A percentile compares a stretch with the other conserved stretches of the same genome.
phyloP scores from a whole-genome alignment of 2,113 vertebrate species.

The Marcusenius ussheri region DNA sequence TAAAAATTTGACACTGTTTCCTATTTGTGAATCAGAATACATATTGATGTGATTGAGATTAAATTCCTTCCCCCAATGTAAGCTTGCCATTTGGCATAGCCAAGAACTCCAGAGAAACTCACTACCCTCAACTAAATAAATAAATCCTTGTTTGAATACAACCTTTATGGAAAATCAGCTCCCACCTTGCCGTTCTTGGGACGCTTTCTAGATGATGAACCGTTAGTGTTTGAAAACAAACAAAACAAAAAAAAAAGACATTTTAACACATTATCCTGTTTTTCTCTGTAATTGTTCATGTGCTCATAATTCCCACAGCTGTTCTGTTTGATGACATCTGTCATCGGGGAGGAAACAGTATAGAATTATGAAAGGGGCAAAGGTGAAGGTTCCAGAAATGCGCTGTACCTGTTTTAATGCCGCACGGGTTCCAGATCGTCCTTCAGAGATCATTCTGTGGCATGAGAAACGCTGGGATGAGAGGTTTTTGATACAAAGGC shows the following conservation, averaged over 20 bases:
- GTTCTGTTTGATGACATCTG: slow-evolving; percentile 5
- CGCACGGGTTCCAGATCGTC: neutral
- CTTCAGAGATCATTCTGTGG: neutral
- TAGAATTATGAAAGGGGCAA: neutral
- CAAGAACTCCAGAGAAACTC: neutral
- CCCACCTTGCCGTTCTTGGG: neutral
- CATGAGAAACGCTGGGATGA: neutral
- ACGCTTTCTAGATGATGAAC: neutral
- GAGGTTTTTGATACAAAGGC: slow-evolving; percentile 19
- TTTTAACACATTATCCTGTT: neutral
- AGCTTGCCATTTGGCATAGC: neutral
- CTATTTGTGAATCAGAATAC: neutral
- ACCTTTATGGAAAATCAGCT: neutral
- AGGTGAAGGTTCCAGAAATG: neutral
- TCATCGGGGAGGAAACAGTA: neutral
- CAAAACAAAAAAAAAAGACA: neutral
- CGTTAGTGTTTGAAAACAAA: neutral
- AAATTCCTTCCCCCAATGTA: neutral
- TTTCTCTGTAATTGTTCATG: neutral
- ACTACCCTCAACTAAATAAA: neutral
- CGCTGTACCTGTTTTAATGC: neutral
- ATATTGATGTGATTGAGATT: neutral
- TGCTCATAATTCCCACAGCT: slow-evolving; percentile 1
- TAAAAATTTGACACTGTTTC: neutral
- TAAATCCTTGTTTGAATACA: neutral